Evolutionary conservation across 2,113 vertebrate genomes (phyloP), one percentile per base, ranked within the genome.

Genomic region (Gracilinanus agilis): DNA sequence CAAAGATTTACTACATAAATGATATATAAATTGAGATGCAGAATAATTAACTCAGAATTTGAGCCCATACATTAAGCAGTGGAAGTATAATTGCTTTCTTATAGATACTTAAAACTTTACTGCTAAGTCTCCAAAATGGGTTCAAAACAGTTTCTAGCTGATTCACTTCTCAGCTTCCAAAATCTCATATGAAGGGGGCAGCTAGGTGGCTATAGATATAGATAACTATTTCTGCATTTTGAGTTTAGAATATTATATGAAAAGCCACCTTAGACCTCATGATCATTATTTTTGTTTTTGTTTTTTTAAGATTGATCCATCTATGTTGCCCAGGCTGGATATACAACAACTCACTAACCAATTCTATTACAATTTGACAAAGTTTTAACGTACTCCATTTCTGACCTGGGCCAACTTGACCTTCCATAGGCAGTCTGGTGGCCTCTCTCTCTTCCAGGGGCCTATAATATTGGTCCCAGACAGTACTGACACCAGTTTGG

Each of bases 31-130:
- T 95, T 98, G 97, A 97, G 96, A 61, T 92, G 24, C 90, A 95
- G 90, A 96, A 97, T 97, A 97, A 97, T 95, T 95, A 98, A 98
- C 98, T 96, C 95, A 94, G 96, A 96, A 95, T 90, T 95, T 96
- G 44, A 95, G 44, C 92, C 93, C 94, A 90, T 96, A 96, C 96
- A 96, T 97, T 97, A 97, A 96, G 94, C 96, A 97, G 91, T 96
- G 94, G 95, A 95, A 93, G 91, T n/a, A 53, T 97, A 58, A 56
- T 49, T 96, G 97, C 94, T 94, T 96, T 97, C 95, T 96, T 94
- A 92, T 88, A 94, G 75, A 98, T 55, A 16, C 40, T 96, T 92
- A 96, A 94, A 97, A 95, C 96, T 96, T 25, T 92, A 56, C 56
- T 97, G 53, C 96, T 97, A 91, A 95, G 96, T 97, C 92, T 95